Conservation (phyloP, 2,888 invertebrate genomes). For the Pammene fasciana region DNA sequence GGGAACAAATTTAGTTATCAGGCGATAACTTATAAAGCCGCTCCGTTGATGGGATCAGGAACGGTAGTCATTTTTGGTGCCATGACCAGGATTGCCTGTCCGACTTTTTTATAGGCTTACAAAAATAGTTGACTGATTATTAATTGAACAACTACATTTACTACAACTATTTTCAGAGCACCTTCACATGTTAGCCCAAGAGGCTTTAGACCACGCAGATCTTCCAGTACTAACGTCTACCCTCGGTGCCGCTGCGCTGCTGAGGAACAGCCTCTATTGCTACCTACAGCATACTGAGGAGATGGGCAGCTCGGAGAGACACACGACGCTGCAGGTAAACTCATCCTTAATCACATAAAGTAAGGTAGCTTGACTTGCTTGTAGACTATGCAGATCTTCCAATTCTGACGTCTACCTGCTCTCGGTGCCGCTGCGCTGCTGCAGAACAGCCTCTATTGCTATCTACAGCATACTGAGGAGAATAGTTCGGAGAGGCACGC, state of each 20-base stretch:
- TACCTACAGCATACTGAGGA: conserved; percentile 86
- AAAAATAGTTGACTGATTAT: too few species aligned
- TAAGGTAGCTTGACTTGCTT: neutral
- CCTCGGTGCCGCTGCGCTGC: conserved; percentile 90
- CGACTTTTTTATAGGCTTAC: too few species aligned
- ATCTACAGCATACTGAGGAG: conserved; percentile 85
- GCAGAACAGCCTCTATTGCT: conserved; percentile 91
- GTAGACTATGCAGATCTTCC: neutral
- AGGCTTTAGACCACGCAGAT: conserved; percentile 93
- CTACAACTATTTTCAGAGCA: conserved; percentile 82
- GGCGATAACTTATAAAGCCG: too few species aligned
- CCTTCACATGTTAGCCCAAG: conserved; percentile 90
- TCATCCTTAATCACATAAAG: neutral
- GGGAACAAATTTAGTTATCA: too few species aligned
- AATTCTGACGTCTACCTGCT: neutral
- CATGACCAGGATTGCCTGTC: too few species aligned
- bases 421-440: conserved; percentile 91
- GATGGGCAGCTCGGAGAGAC: conserved; percentile 71
- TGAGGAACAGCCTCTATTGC: conserved; percentile 91
- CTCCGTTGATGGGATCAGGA: too few species aligned
- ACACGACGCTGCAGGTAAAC: conserved; percentile 67
- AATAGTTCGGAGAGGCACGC: conserved; percentile 71
- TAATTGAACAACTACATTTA: neutral
- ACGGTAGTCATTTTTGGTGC: too few species aligned
- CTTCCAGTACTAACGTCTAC: conserved; percentile 91